These are phyloP conservation scores for Xestoiulus laeticollis DNA, from an alignment of 2,888 invertebrate species.

Conservation along the genomic window DNA sequence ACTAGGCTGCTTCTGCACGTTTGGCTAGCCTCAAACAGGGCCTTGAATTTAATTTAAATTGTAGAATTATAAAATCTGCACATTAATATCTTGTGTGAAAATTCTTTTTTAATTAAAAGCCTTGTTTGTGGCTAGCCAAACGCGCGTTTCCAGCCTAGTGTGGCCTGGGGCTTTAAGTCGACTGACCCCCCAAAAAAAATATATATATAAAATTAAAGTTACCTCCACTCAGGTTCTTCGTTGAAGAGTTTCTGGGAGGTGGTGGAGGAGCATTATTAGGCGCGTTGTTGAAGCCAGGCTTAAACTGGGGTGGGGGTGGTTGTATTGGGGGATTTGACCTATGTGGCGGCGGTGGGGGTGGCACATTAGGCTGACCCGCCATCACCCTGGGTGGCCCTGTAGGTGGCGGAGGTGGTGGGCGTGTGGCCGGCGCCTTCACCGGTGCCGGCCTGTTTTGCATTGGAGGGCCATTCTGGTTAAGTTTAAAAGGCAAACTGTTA, in stretches of 20 bases:
- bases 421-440: constrained; percentile 58
- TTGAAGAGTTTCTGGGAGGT: constrained; percentile 74
- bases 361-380: constrained; percentile 63
- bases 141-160: too few relatives aligned
- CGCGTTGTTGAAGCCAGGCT: constrained; percentile 57
- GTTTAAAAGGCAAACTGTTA: constrained; percentile 1
- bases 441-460: constrained; percentile 47
- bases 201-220: background rate
- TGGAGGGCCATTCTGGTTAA: constrained; percentile 16
- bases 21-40: too few relatives aligned
- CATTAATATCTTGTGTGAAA: too few relatives aligned
- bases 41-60: too few relatives aligned
- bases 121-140: too few relatives aligned
- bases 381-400: constrained; percentile 66
- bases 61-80: too few relatives aligned
- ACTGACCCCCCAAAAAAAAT: background rate
- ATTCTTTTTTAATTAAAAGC: too few relatives aligned
- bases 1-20: too few relatives aligned
- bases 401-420: constrained; percentile 68
- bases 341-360: constrained; percentile 46
- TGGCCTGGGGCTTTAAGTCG: background rate
- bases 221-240: constrained; percentile 63
- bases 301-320: constrained; percentile 45
- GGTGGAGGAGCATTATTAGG: constrained; percentile 66
- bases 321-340: constrained; percentile 3